These are phyloP conservation scores for Montipora efflorescens DNA, from an alignment of 64 coral and sea anemone genomes.

Conservation along the genomic window DNA sequence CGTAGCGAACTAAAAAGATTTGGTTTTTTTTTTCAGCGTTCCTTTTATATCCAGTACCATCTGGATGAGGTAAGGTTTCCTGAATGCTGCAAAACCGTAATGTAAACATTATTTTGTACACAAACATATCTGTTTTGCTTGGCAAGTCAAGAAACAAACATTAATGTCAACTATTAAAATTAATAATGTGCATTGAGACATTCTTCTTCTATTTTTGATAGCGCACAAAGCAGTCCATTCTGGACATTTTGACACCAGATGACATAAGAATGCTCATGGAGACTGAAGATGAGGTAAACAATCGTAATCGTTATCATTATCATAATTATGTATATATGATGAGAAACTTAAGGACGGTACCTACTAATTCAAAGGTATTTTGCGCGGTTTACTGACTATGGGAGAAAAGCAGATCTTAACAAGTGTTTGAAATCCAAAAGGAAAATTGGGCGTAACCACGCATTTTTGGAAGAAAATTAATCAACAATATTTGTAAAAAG, in stretches of 20 bases:
- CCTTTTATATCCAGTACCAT: conserved; percentile 88
- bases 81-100: background rate
- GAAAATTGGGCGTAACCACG: no score
- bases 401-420: no score
- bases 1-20: background rate
- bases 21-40: conserved; percentile 63
- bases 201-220: conserved; percentile 21
- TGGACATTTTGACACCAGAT: conserved; percentile 91
- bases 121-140: background rate
- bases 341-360: no score
- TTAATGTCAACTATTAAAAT: no score
- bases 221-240: conserved; percentile 79
- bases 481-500: no score
- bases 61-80: conserved; percentile 75
- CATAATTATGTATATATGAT: no score
- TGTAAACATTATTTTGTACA: no score
- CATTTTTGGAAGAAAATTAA: no score
- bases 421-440: no score
- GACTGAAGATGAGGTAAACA: conserved; percentile 95
- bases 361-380: no score
- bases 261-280: conserved; percentile 94
- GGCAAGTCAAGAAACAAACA: background rate
- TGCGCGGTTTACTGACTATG: no score
- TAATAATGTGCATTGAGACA: no score
- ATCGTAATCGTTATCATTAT: background rate